A percentile compares a stretch with the other conserved stretches of the same genome.
Conservation (phyloP, 2,888 invertebrate genomes). For the Napeogenes sylphis region DNA sequence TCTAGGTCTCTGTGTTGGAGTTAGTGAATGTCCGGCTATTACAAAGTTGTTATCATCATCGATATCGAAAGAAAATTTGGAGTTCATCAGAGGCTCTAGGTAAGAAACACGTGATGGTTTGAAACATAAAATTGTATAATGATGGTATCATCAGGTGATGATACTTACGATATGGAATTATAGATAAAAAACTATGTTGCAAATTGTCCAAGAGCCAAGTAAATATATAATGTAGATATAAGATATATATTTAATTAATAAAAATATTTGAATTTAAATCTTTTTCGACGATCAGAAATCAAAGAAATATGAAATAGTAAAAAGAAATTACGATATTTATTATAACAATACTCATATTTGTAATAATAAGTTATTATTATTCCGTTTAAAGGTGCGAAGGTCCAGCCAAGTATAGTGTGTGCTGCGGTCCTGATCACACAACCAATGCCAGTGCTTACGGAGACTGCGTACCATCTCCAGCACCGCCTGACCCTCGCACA, state of each 20-base stretch:
- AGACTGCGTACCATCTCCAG: slow-evolving; percentile 32
- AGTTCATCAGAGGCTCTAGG: slow-evolving; percentile 36
- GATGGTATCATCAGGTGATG: no score
- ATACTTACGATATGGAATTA: not conserved
- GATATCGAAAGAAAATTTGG: slow-evolving; percentile 11
- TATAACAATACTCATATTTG: no score
- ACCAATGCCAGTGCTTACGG: slow-evolving; percentile 18
- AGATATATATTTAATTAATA: no score
- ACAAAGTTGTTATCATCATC: slow-evolving; percentile 30
- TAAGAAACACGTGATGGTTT: slow-evolving; percentile 14
- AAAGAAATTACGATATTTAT: not conserved
- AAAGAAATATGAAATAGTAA: not conserved
- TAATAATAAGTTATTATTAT: not conserved
- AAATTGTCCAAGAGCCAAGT: not conserved
- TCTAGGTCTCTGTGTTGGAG: slow-evolving; percentile 38
- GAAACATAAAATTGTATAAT: no score
- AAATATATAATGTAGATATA: no score
- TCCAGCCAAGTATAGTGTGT: slow-evolving; percentile 46
- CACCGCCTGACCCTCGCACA: slow-evolving; percentile 42
- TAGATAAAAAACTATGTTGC: not conserved
- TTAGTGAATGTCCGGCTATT: slow-evolving; percentile 39
- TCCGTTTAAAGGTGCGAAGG: slow-evolving; percentile 39
- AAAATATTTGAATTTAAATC: not conserved
- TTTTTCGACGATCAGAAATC: not conserved
- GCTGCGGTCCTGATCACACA: slow-evolving; percentile 42